Evolutionary conservation across 2,113 vertebrate species (phyloP).

Genomic region (Chinchilla lanigera): DNA sequence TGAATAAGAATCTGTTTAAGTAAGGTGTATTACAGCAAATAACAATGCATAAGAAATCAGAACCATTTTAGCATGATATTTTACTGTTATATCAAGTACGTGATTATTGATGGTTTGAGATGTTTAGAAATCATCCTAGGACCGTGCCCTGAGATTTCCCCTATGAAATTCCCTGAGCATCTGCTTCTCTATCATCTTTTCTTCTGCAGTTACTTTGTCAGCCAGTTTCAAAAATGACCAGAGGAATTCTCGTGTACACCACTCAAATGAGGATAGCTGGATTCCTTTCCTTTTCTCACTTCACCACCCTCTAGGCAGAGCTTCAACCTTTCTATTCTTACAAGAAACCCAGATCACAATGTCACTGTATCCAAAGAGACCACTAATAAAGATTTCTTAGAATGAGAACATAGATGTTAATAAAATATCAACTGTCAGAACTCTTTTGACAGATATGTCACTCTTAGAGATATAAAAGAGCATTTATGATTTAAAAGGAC

Average conservation of each 20-base stretch:
- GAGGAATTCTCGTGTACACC: not conserved
- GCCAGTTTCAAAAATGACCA: not conserved
- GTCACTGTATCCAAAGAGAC: not conserved
- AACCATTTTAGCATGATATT: accelerated
- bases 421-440: not conserved
- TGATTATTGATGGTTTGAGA: not conserved
- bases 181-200: too few relatives aligned
- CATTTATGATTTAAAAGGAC: not conserved
- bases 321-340: not conserved
- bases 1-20: not conserved
- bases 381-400: not conserved
- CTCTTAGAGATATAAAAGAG: not conserved
- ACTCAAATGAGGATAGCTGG: not conserved
- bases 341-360: not conserved
- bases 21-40: not conserved
- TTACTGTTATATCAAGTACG: not conserved
- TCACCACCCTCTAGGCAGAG: not conserved
- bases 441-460: not conserved
- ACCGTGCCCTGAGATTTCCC: not conserved
- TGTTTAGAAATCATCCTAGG: not conserved
- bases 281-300: not conserved
- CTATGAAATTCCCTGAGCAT: not conserved
- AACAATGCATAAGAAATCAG: not conserved
- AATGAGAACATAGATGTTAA: not conserved
- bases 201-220: not conserved